These are phyloP conservation scores for Lonchura striata DNA, from an alignment of 2,113 vertebrate genomes.

Conservation along the genomic window DNA sequence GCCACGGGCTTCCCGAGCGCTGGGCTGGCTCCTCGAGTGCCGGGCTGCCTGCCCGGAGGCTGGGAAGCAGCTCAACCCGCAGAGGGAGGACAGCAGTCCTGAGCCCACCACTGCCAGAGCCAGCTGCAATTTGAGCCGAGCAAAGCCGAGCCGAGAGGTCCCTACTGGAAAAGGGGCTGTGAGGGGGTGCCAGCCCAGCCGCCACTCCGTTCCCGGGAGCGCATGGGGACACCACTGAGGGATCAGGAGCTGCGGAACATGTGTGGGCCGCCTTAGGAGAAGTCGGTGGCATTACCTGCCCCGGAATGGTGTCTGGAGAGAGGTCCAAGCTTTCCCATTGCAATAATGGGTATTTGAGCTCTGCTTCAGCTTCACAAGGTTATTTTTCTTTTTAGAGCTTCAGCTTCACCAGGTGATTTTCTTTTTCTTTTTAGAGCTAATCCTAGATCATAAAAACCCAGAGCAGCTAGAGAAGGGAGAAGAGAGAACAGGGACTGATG, in stretches of 20 bases:
- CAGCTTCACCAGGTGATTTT: neutral
- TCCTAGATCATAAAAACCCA: neutral
- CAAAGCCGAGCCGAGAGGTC: neutral
- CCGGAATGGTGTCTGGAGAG: fast-evolving
- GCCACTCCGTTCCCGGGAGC: neutral
- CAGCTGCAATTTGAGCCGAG: neutral
- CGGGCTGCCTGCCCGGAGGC: neutral
- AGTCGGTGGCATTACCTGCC: neutral
- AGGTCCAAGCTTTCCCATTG: neutral
- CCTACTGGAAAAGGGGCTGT: neutral
- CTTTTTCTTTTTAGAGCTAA: neutral
- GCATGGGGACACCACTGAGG: fast-evolving
- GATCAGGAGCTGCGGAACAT: neutral
- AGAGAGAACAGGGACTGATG: neutral
- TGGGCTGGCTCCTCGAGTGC: neutral
- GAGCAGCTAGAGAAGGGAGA: neutral
- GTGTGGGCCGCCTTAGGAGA: fast-evolving
- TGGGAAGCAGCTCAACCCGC: neutral
- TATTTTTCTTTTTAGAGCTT: neutral
- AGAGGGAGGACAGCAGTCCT: neutral
- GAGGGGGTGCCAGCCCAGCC: neutral
- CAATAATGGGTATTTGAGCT: neutral
- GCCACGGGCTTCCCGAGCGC: neutral
- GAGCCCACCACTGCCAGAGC: neutral
- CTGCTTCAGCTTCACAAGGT: neutral